Conservation (phyloP, 1,140 invertebrate species). For the Penaeus japonicus region DNA sequence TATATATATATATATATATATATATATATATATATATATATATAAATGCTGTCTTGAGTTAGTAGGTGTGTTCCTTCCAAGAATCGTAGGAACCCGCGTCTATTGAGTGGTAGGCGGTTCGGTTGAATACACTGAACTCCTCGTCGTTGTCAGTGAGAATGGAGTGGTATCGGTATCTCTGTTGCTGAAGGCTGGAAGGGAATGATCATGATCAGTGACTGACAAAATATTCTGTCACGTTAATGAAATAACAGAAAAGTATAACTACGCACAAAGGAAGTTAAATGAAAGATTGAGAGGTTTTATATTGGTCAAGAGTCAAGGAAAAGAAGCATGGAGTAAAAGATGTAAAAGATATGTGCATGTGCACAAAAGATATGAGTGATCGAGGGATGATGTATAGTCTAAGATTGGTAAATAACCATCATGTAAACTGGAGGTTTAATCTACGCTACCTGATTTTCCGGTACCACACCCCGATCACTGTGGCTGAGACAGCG, state of each 20-base stretch:
- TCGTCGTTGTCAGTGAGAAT: neutral
- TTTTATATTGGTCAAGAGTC: too few relatives aligned
- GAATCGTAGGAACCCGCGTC: neutral
- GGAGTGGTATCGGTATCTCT: neutral
- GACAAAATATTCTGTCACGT: neutral
- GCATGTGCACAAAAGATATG: neutral
- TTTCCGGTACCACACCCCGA: slow-evolving; percentile 17
- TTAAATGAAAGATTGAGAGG: too few relatives aligned
- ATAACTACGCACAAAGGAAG: too few relatives aligned
- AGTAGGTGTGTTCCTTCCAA: neutral
- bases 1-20: too few relatives aligned
- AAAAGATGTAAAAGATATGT: too few relatives aligned
- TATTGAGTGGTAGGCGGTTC: neutral
- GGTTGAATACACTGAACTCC: slow-evolving; percentile 7
- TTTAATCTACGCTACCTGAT: neutral
- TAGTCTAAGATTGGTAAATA: neutral
- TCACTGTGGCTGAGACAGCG: neutral
- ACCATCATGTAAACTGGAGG: too few relatives aligned
- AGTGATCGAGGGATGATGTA: too few relatives aligned
- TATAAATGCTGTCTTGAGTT: neutral
- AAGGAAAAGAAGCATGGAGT: too few relatives aligned
- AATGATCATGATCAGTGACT: too few relatives aligned
- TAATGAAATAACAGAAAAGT: neutral
- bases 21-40: too few relatives aligned
- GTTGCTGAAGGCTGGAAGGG: neutral